Evolutionary conservation across 2,113 vertebrate genomes (phyloP).

Genomic region (Tonatia bakeri): DNA sequence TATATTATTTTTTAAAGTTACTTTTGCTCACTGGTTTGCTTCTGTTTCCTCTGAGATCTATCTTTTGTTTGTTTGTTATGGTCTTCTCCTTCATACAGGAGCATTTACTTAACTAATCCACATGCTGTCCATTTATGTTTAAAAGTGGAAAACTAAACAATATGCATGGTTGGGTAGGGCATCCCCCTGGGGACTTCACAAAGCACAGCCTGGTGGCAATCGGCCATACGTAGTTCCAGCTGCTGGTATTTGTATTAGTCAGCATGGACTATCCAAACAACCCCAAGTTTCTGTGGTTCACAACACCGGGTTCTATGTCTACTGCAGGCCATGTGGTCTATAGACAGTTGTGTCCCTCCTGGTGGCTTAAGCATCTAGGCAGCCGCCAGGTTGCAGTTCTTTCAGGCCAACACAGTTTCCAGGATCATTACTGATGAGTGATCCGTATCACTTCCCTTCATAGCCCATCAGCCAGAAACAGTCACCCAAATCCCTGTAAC

Average conservation of each 20-base stretch:
- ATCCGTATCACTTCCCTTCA: background rate
- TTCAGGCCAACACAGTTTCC: background rate
- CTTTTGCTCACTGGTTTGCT: background rate
- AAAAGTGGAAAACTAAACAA: background rate
- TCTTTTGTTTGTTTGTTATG: background rate
- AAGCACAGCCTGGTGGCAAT: background rate
- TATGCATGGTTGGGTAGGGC: background rate
- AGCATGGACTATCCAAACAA: background rate
- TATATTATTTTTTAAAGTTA: background rate
- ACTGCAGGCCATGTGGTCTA: background rate
- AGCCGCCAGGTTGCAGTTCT: background rate
- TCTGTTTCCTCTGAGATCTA: background rate
- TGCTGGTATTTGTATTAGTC: background rate
- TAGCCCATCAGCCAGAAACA: background rate
- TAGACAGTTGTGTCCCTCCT: background rate
- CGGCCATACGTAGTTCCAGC: background rate
- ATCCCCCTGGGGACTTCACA: background rate
- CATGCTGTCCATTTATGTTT: background rate
- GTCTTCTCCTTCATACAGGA: background rate
- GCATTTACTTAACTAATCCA: background rate
- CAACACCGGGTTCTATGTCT: background rate
- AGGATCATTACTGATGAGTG: background rate
- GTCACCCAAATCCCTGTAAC: background rate
- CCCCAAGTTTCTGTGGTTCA: background rate
- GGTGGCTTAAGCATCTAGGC: background rate